phyloP scores from a whole-genome alignment of 2,888 invertebrate genomes.

The Hydrotaea cyrtoneurina region DNA sequence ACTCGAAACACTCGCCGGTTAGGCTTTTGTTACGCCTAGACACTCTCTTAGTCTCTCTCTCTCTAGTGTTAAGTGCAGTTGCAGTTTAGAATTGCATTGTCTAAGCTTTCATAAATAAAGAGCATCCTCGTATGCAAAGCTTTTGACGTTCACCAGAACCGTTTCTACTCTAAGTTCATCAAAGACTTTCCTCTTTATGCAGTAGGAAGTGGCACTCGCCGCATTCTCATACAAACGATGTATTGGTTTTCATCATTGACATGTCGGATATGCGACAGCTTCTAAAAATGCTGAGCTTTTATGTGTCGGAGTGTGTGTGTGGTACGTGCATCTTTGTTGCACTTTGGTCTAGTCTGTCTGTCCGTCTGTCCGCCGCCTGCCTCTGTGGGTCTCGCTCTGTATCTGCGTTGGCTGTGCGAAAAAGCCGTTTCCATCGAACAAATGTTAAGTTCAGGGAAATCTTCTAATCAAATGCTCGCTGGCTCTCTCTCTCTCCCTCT shows the following conservation, averaged over 20 bases:
- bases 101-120: conserved; percentile 15
- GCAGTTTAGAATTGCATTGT: conserved; percentile 51
- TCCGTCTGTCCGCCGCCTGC: neutral
- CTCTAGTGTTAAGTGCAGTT: conserved; percentile 29
- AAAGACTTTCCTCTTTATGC: conserved; percentile 26
- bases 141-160: conserved; percentile 42
- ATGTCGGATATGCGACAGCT: conserved; percentile 58
- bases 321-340: conserved; percentile 63
- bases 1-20: too few species aligned
- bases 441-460: conserved; percentile 79
- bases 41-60: neutral
- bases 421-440: conserved; percentile 62
- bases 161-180: neutral
- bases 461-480: conserved; percentile 72
- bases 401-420: conserved; percentile 26
- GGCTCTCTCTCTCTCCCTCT: too few species aligned
- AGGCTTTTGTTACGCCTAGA: too few species aligned
- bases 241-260: conserved; percentile 47
- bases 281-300: conserved; percentile 75
- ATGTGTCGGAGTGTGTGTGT: conserved; percentile 51
- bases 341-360: conserved; percentile 34
- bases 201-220: conserved; percentile 64
- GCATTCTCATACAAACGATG: too few species aligned
- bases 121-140: conserved; percentile 23
- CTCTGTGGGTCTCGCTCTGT: conserved; percentile 7